These are phyloP conservation scores for Himalopsyche japonica DNA, from an alignment of 2,888 invertebrate species.

Conservation along the genomic window DNA sequence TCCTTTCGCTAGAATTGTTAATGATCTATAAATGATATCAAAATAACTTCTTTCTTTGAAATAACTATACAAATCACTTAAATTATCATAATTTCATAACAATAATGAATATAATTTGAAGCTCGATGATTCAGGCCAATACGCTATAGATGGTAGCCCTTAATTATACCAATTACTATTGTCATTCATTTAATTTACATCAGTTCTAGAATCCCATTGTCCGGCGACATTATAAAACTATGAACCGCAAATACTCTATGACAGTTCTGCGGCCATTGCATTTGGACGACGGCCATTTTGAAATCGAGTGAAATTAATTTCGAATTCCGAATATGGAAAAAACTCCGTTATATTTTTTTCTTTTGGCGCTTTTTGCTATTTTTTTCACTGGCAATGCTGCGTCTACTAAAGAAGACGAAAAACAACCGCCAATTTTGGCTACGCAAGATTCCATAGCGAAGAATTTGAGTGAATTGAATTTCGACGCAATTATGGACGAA, in stretches of 20 bases:
- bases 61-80: no score
- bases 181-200: background rate
- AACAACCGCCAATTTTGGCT: background rate
- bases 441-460: background rate
- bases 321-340: background rate
- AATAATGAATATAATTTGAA: no score
- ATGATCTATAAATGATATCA: no score
- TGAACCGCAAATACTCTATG: background rate
- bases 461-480: constrained; percentile 44
- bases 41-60: no score
- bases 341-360: background rate
- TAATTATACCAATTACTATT: background rate
- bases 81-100: no score
- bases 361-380: background rate
- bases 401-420: background rate
- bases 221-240: background rate
- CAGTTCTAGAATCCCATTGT: background rate
- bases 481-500: constrained; percentile 49
- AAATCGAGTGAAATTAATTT: background rate
- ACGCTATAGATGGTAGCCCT: background rate
- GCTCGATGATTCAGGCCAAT: no score
- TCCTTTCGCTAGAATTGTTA: no score
- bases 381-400: background rate
- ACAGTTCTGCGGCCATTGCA: background rate
- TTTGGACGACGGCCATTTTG: background rate